Evolutionary conservation across 2,113 vertebrate species (phyloP), one percentile per base, ranked within the genome.

Genomic region (Muntiacus muntjak): DNA sequence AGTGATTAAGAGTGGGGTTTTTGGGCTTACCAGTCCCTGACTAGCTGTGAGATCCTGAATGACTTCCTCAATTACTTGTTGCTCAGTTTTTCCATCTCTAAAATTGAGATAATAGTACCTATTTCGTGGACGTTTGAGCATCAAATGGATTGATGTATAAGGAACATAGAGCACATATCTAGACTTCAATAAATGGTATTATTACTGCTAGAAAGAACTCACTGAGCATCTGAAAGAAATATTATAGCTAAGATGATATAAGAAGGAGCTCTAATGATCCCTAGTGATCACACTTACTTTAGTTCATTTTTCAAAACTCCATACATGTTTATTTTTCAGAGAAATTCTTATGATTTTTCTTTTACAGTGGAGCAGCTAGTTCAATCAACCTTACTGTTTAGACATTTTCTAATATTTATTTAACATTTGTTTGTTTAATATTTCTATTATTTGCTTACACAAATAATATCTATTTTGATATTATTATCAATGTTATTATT

Each of bases 111-210:
- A 94, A 97, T 96, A 89, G 87, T 57, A 81, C 79, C 92, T 87
- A 82, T 98, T 96, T 97, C 23, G 36, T 54, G 67, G 94, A 67
- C 17, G 55, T 92, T 93, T 92, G 85, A 94, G 25, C 88, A 97
- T 50, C 96, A 94, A 89, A 96, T 97, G 92, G 83, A 96, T 84
- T 97, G 85, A 96, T 96, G 55, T 91, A 89, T 98, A 47, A 92
- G 96, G 91, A 83, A 87, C 25, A 90, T 54, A 95, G 26, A 93
- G 47, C 36, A 57, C 92, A 88, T 89, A 95, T 85, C 57, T 87
- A 40, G 76, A 79, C 81, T 89, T 95, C 36, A 76, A 7, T 97
- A 95, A 84, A 90, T 95, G 87, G 87, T 84, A 25, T 98, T 96
- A 25, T 98, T 96, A 96, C 87, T 84, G n/a, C 62, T 94, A 26